phyloP scores from a whole-genome alignment of 2,113 vertebrate species.

The Propithecus coquereli region DNA sequence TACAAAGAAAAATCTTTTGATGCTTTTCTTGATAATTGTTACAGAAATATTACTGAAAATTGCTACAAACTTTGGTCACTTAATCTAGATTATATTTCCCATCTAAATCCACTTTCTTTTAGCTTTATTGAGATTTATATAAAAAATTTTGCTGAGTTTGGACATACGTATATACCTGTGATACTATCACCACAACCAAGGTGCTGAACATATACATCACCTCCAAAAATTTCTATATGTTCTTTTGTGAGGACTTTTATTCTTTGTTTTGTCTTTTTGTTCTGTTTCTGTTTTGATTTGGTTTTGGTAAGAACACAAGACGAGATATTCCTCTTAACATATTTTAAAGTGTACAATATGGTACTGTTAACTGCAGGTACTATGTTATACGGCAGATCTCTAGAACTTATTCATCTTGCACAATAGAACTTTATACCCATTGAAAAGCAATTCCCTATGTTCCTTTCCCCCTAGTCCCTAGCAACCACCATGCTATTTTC shows the following conservation, averaged over 20 bases:
- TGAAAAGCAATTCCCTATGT: not conserved
- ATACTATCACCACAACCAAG: not conserved
- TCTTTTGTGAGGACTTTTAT: not conserved
- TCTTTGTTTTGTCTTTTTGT: not conserved
- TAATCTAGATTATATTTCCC: not conserved
- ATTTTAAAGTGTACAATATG: not conserved
- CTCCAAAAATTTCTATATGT: not conserved
- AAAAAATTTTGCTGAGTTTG: not conserved
- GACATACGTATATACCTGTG: not conserved
- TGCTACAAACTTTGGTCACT: not conserved
- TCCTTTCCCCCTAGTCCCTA: not conserved
- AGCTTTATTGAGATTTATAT: not conserved
- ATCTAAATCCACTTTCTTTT: not conserved
- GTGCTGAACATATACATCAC: not conserved
- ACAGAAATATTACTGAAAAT: not conserved
- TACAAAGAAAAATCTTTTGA: not conserved
- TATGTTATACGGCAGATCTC: not conserved
- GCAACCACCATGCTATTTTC: not conserved
- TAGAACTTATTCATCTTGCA: too few relatives aligned
- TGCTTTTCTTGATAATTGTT: not conserved
- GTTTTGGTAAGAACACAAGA: not conserved
- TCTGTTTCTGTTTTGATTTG: not conserved
- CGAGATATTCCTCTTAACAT: not conserved
- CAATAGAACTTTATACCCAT: not conserved
- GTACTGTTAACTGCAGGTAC: not conserved